Conservation (phyloP, 2,113 vertebrate species). For the Phrynosoma blainvillii region DNA sequence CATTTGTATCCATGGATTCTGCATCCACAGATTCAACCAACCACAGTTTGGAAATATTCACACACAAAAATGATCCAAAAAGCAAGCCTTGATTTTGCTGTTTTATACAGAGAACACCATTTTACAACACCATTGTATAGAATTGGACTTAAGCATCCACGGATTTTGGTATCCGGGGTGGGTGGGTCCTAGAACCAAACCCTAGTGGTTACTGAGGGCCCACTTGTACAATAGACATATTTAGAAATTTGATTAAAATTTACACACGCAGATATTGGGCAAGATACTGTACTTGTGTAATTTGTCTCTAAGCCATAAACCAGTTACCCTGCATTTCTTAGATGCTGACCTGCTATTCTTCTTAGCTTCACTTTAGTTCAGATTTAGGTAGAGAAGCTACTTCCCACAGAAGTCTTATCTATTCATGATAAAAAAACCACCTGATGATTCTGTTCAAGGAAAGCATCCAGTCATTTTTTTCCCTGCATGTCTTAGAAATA, state of each 20-base stretch:
- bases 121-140: too few relatives aligned
- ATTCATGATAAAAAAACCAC: not conserved
- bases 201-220: too few relatives aligned
- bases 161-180: too few relatives aligned
- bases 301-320: conserved; percentile 14
- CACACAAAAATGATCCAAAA: too few relatives aligned
- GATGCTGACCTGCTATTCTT: accelerated
- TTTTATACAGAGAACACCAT: too few relatives aligned
- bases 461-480: not conserved
- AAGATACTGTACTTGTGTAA: not conserved
- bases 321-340: conserved; percentile 2
- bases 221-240: not conserved
- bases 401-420: not conserved
- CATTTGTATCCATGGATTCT: too few relatives aligned
- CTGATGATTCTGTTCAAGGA: not conserved
- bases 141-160: too few relatives aligned
- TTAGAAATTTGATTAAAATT: conserved; percentile 9
- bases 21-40: too few relatives aligned
- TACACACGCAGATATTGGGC: not conserved
- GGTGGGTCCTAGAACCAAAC: too few relatives aligned
- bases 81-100: too few relatives aligned
- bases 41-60: too few relatives aligned
- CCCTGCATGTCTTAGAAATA: not conserved
- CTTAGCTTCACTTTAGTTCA: not conserved
- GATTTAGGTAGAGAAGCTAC: not conserved